Evolutionary conservation across 2,113 vertebrate species (phyloP).

Genomic region (Cepphus grylle): DNA sequence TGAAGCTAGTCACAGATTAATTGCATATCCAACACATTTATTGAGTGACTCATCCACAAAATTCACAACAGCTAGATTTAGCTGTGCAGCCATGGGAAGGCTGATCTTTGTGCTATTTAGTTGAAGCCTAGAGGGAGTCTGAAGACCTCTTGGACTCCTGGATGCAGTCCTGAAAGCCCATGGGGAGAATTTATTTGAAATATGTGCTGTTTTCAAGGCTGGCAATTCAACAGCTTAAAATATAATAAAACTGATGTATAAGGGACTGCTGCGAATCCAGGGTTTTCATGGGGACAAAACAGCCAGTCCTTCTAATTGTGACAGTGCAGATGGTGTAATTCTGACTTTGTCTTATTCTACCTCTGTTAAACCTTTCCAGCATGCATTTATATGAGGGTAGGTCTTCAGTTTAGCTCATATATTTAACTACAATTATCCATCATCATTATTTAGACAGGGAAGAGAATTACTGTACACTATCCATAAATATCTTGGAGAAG

Average conservation of each 20-base stretch:
- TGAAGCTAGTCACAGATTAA: neutral
- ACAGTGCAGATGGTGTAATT: neutral
- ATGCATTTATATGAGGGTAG: neutral
- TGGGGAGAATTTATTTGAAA: neutral
- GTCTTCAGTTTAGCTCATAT: neutral
- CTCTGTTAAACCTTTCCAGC: neutral
- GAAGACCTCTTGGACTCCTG: neutral
- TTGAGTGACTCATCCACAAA: neutral
- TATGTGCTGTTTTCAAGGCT: neutral
- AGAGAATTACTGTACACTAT: neutral
- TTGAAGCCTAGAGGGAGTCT: neutral
- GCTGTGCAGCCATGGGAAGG: neutral
- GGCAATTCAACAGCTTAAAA: neutral
- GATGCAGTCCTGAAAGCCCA: neutral
- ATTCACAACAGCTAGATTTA: neutral
- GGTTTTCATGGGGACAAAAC: neutral
- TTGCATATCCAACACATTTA: neutral
- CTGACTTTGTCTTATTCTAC: neutral
- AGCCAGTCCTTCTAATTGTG: neutral
- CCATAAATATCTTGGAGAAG: neutral
- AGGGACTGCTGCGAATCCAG: neutral
- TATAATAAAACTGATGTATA: neutral
- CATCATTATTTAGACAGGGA: neutral
- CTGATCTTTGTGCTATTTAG: neutral
- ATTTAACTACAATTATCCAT: neutral